Conservation (phyloP, 2,113 vertebrate species). For the Dromas ardeola region DNA sequence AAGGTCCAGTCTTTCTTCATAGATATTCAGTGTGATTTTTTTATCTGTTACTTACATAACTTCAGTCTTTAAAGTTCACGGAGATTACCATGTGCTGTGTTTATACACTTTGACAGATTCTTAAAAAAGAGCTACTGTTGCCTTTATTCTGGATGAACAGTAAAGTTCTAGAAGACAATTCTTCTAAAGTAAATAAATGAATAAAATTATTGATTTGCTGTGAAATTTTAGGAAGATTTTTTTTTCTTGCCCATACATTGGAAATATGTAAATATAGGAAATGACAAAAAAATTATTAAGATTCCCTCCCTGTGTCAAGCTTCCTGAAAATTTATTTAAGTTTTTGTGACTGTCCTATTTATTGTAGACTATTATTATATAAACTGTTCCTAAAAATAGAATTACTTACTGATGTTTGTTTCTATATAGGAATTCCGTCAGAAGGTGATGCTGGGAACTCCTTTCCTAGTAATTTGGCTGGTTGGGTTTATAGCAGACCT, state of each 20-base stretch:
- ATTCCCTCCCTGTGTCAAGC: neutral
- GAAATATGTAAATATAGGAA: neutral
- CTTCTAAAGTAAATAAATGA: neutral
- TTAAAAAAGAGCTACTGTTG: neutral
- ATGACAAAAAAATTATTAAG: neutral
- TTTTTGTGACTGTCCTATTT: neutral
- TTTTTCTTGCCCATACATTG: neutral
- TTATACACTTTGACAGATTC: neutral
- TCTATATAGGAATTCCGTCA: constrained; percentile 91
- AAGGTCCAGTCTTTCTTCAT: neutral
- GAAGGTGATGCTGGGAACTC: constrained; percentile 99
- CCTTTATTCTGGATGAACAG: neutral
- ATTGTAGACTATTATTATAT: neutral
- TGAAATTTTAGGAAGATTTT: neutral
- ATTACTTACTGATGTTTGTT: constrained; percentile 51
- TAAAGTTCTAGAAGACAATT: neutral
- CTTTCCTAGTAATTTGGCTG: constrained; percentile 98
- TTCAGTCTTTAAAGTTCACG: neutral
- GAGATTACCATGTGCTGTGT: neutral
- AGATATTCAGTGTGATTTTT: neutral
- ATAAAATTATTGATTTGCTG: neutral
- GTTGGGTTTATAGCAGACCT: constrained; percentile 98
- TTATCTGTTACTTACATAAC: neutral
- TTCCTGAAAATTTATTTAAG: neutral
- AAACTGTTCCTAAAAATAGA: constrained; percentile 9